Conservation (phyloP, 2,888 invertebrate species). For the Lithophane semibrunnea region DNA sequence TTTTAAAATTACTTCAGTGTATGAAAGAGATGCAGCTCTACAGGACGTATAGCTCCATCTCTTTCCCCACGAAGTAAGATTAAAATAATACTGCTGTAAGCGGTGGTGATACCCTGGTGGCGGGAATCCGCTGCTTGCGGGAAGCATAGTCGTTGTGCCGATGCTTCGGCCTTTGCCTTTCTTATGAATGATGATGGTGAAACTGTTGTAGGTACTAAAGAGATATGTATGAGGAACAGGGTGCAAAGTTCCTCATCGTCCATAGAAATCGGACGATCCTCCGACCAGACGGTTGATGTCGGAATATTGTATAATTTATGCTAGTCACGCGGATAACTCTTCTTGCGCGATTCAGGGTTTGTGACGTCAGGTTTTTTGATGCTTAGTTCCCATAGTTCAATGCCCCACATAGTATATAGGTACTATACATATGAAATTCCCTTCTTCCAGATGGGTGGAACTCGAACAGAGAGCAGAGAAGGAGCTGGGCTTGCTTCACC, state of each 20-base stretch:
- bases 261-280: neutral
- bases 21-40: too few relatives aligned
- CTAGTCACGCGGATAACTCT: neutral
- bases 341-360: neutral
- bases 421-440: neutral
- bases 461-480: constrained; percentile 91
- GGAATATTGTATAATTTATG: neutral
- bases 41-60: too few relatives aligned
- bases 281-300: too few relatives aligned
- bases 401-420: neutral
- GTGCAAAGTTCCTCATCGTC: neutral
- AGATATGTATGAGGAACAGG: neutral
- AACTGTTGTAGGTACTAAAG: neutral
- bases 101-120: neutral
- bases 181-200: too few relatives aligned
- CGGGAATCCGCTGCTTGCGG: too few relatives aligned
- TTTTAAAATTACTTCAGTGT: too few relatives aligned
- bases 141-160: too few relatives aligned
- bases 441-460: constrained; percentile 87
- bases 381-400: neutral
- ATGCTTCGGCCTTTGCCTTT: too few relatives aligned
- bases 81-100: too few relatives aligned
- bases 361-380: neutral
- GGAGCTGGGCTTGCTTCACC: constrained; percentile 88
- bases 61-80: too few relatives aligned